Conservation (phyloP, 1,140 invertebrate species). For the Augochlora pura region DNA sequence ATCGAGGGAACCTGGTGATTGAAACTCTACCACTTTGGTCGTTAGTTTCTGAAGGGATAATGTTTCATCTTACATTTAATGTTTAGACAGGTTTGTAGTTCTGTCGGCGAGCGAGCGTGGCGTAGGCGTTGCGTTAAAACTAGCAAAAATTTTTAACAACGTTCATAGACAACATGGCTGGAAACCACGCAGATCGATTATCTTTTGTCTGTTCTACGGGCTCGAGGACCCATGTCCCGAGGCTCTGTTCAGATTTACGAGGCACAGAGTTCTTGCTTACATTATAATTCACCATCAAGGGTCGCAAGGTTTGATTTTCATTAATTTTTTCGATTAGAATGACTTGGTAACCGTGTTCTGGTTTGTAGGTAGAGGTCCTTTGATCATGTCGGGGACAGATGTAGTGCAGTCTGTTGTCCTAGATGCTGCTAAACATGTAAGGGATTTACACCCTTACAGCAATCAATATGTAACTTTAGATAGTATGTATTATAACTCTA, state of each 20-base stretch:
- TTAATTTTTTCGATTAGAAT: background rate
- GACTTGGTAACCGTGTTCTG: background rate
- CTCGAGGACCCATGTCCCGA: slow-evolving; percentile 66
- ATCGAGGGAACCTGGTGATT: slow-evolving; percentile 71
- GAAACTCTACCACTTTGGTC: background rate
- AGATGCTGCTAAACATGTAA: slow-evolving; percentile 57
- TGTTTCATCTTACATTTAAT: slow-evolving; percentile 21
- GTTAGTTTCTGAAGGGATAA: background rate
- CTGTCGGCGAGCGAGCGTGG: slow-evolving; percentile 69
- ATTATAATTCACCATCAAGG: slow-evolving; percentile 66
- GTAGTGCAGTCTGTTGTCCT: slow-evolving; percentile 69
- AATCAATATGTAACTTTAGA: slow-evolving; percentile 47
- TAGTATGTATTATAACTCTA: slow-evolving; percentile 28
- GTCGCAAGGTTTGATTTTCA: slow-evolving; percentile 64
- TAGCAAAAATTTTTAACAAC: slow-evolving; percentile 68
- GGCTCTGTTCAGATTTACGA: slow-evolving; percentile 61
- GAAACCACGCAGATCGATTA: slow-evolving; percentile 71
- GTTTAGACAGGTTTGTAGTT: slow-evolving; percentile 74
- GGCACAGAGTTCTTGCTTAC: slow-evolving; percentile 70
- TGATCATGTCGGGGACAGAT: slow-evolving; percentile 72
- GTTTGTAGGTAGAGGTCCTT: slow-evolving; percentile 65
- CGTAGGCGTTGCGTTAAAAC: slow-evolving; percentile 64
- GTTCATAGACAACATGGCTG: slow-evolving; percentile 66
- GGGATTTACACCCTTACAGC: slow-evolving; percentile 27
- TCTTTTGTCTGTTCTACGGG: slow-evolving; percentile 72